Conservation (phyloP, 1,140 invertebrate species). For the Drosophila santomea region DNA sequence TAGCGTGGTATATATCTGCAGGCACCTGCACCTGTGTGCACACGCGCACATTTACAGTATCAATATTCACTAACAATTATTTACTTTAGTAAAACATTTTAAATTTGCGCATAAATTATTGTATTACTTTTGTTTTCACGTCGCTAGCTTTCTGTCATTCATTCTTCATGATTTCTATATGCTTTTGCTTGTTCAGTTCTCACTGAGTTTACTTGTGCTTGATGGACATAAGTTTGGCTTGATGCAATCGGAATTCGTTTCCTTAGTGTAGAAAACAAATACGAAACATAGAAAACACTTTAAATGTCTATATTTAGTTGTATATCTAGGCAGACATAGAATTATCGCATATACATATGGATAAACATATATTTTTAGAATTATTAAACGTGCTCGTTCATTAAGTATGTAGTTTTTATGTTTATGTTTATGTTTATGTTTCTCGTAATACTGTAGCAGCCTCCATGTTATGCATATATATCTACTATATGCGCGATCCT, state of each 20-base stretch:
- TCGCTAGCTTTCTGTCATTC: constrained; percentile 7
- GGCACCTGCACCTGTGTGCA: constrained; percentile 23
- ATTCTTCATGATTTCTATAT: constrained; percentile 16
- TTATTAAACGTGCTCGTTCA: constrained; percentile 54
- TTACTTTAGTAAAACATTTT: constrained; percentile 82
- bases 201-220: constrained; percentile 20
- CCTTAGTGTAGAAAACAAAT: constrained; percentile 59
- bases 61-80: constrained; percentile 83
- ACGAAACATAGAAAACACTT: constrained; percentile 70
- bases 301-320: constrained; percentile 40
- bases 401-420: constrained; percentile 39
- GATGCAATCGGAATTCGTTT: constrained; percentile 19
- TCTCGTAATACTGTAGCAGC: constrained; percentile 83
- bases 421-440: constrained; percentile 48
- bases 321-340: constrained; percentile 44
- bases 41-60: constrained; percentile 63
- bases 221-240: constrained; percentile 45
- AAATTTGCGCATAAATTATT: constrained; percentile 83
- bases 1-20: constrained; percentile 19
- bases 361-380: constrained; percentile 38
- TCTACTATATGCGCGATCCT: constrained; percentile 25
- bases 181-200: constrained; percentile 12
- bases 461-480: constrained; percentile 71
- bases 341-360: constrained; percentile 20
- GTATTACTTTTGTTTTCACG: constrained; percentile 59